Evolutionary conservation across 2,113 vertebrate genomes (phyloP).

Genomic region (Etia nguti): DNA sequence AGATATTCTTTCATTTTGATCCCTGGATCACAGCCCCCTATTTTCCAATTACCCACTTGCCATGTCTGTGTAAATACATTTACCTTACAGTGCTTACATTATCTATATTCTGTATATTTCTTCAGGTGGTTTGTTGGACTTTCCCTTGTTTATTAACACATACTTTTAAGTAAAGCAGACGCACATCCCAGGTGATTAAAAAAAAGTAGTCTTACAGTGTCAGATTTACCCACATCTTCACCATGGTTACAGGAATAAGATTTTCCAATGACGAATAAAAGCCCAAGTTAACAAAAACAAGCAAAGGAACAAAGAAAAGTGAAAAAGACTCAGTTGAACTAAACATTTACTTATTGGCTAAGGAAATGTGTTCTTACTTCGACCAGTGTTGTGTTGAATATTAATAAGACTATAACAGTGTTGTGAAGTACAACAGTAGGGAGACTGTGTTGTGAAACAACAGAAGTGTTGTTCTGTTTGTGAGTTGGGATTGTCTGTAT

Average conservation of each 20-base stretch:
- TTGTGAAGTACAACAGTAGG: neutral
- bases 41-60: too few species aligned
- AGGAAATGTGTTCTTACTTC: neutral
- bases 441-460: too few species aligned
- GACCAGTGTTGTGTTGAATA: neutral
- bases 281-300: neutral
- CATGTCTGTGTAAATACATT: neutral
- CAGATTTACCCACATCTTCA: neutral
- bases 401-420: neutral
- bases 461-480: neutral
- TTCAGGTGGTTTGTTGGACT: neutral
- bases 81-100: neutral
- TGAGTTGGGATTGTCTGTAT: too few species aligned
- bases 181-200: neutral
- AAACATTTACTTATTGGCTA: neutral
- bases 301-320: neutral
- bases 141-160: neutral
- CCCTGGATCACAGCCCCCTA: neutral
- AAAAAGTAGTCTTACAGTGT: neutral
- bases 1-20: neutral
- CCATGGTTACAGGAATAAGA: neutral
- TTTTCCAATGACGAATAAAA: neutral
- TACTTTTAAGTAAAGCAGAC: neutral
- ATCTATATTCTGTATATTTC: neutral
- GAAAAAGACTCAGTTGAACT: neutral